A percentile compares a stretch with the other conserved stretches of the same genome.
Conservation (phyloP, 2,888 invertebrate species). For the Folsomia candida region DNA sequence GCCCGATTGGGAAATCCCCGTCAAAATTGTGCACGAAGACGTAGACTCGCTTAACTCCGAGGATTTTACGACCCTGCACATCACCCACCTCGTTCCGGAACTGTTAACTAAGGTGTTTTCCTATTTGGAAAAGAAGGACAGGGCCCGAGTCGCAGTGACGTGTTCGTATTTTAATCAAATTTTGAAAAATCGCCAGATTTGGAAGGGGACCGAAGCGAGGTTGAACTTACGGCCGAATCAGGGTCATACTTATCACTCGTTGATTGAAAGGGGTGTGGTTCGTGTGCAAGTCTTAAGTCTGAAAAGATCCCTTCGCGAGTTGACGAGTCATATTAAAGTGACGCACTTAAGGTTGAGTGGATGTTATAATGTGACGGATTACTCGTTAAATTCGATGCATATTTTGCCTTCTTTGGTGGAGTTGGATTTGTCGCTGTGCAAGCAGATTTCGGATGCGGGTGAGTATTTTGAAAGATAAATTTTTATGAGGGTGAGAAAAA, state of each 20-base stretch:
- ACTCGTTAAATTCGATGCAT: conserved; percentile 78
- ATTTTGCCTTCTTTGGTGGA: conserved; percentile 62
- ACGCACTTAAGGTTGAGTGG: conserved; percentile 87
- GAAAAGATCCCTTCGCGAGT: conserved; percentile 76
- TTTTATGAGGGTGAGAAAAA: too few relatives aligned
- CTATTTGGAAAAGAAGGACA: conserved; percentile 80
- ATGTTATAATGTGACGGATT: conserved; percentile 88
- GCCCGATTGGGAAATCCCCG: background rate
- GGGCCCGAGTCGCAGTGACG: conserved; percentile 86
- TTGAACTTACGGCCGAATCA: conserved; percentile 76
- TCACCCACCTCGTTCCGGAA: conserved; percentile 79
- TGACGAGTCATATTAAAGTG: conserved; percentile 63
- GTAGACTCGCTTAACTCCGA: too few relatives aligned
- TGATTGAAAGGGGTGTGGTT: conserved; percentile 75
- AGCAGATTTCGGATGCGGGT: conserved; percentile 79
- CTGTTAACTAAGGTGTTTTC: conserved; percentile 88
- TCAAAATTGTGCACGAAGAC: background rate
- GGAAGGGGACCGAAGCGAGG: conserved; percentile 90
- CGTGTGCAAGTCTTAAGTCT: conserved; percentile 85
- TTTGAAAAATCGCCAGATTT: conserved; percentile 85
- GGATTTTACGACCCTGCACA: background rate
- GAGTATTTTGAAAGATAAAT: too few relatives aligned
- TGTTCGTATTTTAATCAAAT: conserved; percentile 83
- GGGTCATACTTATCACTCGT: conserved; percentile 77
- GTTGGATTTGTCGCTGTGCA: conserved; percentile 86